Percentiles rank a stretch among this genome's conserved stretches.
Evolutionary conservation across 2,888 invertebrate genomes (phyloP).

Genomic region (Neocrepidodera transversa): DNA sequence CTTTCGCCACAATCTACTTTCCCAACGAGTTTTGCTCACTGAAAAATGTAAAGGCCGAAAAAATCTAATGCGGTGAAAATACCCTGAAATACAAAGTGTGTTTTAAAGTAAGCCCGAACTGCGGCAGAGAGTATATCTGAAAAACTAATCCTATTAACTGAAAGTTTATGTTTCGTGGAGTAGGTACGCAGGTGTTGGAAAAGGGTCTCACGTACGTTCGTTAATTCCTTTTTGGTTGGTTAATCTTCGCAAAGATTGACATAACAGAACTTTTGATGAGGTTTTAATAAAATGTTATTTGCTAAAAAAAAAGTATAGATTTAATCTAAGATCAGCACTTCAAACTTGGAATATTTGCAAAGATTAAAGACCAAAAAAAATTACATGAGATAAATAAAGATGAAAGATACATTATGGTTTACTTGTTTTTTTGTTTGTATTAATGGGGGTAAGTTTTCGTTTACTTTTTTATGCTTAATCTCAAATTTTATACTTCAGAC

Average conservation of each 20-base stretch:
- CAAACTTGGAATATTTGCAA: too few relatives aligned
- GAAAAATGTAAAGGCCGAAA: constrained; percentile 21
- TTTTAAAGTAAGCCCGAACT: constrained; percentile 12
- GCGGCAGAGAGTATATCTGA: constrained; percentile 15
- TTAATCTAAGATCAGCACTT: too few relatives aligned
- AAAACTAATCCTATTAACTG: constrained; percentile 29
- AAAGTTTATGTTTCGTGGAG: constrained; percentile 11
- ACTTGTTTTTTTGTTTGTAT: too few relatives aligned
- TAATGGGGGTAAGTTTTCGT: too few relatives aligned
- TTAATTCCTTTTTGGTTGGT: constrained; percentile 10
- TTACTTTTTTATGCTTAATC: too few relatives aligned
- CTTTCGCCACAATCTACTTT: constrained; percentile 25
- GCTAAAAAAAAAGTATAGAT: too few relatives aligned
- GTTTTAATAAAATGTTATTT: not conserved
- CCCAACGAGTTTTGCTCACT: constrained; percentile 13
- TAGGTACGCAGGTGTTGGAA: constrained; percentile 12
- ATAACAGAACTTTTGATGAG: constrained; percentile 2
- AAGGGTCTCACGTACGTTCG: constrained; percentile 4
- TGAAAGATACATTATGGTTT: too few relatives aligned
- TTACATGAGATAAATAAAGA: too few relatives aligned
- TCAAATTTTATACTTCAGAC: too few relatives aligned
- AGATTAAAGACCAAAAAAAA: too few relatives aligned
- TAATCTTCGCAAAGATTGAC: constrained; percentile 8
- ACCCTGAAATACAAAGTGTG: constrained; percentile 27
- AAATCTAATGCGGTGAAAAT: constrained; percentile 27